Evolutionary conservation across 2,797 vertebrate genomes (phyloP).

Genomic region (Arrhamphus sclerolepis): DNA sequence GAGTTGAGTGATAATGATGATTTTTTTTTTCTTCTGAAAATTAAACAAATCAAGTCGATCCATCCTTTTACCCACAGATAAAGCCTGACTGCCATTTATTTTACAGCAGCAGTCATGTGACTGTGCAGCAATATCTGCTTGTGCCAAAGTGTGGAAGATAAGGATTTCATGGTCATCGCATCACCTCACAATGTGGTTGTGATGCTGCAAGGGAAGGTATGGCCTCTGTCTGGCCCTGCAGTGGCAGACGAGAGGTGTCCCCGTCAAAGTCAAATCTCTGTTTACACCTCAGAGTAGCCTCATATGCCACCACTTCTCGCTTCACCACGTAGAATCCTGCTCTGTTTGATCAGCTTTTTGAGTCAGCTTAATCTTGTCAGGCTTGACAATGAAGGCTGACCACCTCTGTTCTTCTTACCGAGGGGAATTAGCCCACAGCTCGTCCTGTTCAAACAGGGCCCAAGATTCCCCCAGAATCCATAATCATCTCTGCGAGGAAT

Average conservation of each 20-base stretch:
- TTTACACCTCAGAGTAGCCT: constrained; percentile 68
- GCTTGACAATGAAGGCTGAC: constrained; percentile 78
- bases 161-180: constrained; percentile 63
- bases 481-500: constrained; percentile 77
- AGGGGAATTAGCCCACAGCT: constrained; percentile 71
- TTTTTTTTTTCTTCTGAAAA: constrained; percentile 51
- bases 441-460: constrained; percentile 70
- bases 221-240: constrained; percentile 43
- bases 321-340: constrained; percentile 58
- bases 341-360: constrained; percentile 77
- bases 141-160: constrained; percentile 54
- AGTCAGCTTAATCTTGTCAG: constrained; percentile 81
- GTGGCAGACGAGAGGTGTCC: constrained; percentile 58
- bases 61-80: constrained; percentile 43
- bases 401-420: constrained; percentile 77
- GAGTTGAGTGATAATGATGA: constrained; percentile 64
- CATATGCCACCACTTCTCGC: constrained; percentile 59
- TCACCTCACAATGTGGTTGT: constrained; percentile 53
- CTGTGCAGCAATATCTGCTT: constrained; percentile 43
- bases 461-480: constrained; percentile 70
- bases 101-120: constrained; percentile 25
- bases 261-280: constrained; percentile 70
- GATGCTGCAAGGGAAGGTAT: constrained; percentile 16
- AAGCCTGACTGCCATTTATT: constrained; percentile 40
- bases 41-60: constrained; percentile 51